A percentile compares a stretch with the other conserved stretches of the same genome.
Conservation (phyloP, 2,113 vertebrate species). For the Megaceryle maxima region DNA sequence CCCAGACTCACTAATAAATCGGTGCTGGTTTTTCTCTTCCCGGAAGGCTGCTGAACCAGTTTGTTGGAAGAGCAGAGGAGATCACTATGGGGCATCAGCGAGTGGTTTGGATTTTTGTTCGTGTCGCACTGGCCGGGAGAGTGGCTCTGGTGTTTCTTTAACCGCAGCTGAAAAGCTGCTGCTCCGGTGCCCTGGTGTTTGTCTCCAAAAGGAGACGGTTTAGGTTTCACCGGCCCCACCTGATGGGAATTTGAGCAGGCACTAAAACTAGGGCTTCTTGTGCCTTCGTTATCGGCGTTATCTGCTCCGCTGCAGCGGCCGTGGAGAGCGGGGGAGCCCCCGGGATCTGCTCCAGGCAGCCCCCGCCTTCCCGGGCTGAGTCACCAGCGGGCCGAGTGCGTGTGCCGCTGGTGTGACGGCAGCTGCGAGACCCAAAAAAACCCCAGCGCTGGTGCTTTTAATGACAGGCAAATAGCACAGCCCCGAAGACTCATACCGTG, state of each 20-base stretch:
- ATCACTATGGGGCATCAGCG: neutral
- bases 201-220: neutral
- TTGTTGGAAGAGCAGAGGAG: neutral
- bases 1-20: accelerated
- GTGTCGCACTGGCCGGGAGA: accelerated
- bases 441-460: neutral
- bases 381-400: neutral
- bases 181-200: accelerated
- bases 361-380: neutral
- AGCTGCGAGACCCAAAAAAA: neutral
- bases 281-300: neutral
- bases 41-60: neutral
- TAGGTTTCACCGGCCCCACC: neutral
- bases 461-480: neutral
- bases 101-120: neutral
- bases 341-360: neutral
- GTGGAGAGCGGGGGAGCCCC: neutral
- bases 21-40: neutral
- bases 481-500: neutral
- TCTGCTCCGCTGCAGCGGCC: accelerated
- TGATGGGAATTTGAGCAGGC: neutral
- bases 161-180: neutral
- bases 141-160: neutral
- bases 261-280: neutral
- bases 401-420: neutral